phyloP scores from a whole-genome alignment of 2,113 vertebrate genomes.

The Rhinoptilus africanus region DNA sequence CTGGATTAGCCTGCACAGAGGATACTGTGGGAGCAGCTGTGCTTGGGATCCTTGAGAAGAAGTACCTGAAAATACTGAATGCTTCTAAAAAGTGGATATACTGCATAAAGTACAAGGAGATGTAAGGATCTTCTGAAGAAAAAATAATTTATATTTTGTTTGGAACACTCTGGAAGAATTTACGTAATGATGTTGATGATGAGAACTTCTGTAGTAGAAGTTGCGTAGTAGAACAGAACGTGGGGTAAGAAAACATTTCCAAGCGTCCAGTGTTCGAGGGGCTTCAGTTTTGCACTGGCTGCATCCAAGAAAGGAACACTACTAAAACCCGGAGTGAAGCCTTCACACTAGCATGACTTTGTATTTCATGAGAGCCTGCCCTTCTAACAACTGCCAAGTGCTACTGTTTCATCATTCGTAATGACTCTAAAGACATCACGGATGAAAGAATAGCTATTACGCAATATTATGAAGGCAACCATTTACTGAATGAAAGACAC shows the following conservation, averaged over 20 bases:
- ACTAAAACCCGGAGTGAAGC: not conserved
- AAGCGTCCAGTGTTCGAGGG: not conserved
- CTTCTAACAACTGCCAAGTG: not conserved
- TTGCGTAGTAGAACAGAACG: not conserved
- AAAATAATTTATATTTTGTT: not conserved
- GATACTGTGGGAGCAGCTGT: not conserved
- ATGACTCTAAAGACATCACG: not conserved
- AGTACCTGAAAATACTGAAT: not conserved
- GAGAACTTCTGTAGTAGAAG: not conserved
- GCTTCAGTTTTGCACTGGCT: constrained; percentile 15
- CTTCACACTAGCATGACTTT: not conserved
- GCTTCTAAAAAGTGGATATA: not conserved
- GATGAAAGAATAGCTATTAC: not conserved
- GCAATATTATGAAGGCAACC: not conserved
- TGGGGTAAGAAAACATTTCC: not conserved
- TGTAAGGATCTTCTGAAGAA: not conserved
- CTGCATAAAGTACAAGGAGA: not conserved
- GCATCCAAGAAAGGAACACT: not conserved
- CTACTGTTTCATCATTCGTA: not conserved
- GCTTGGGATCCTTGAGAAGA: not conserved
- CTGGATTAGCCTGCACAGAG: not conserved
- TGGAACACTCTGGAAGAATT: constrained; percentile 7
- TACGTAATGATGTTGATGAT: not conserved
- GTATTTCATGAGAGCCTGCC: not conserved
- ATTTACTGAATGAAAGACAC: not conserved